Conservation (phyloP, 2,797 vertebrate genomes). For the Megalops cyprinoides region DNA sequence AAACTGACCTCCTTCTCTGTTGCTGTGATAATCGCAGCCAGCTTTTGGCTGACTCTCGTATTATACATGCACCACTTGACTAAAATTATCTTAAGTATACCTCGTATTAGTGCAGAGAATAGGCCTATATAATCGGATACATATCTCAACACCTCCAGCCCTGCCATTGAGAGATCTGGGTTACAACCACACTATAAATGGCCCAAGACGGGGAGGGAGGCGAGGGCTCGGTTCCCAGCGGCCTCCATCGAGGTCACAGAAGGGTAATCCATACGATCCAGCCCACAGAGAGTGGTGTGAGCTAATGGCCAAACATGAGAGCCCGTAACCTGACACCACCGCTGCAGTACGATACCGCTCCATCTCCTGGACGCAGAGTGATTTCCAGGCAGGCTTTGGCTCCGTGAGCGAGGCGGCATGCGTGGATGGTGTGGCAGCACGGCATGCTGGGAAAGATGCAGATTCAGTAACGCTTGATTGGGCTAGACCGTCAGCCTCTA, state of each 20-base stretch:
- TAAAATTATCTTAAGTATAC: not conserved
- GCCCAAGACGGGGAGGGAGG: too few relatives aligned
- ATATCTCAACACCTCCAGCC: too few relatives aligned
- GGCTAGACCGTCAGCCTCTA: too few relatives aligned
- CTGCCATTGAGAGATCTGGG: not conserved
- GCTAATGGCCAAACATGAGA: constrained; percentile 3
- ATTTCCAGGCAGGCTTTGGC: not conserved
- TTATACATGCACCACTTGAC: not conserved
- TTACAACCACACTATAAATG: not conserved
- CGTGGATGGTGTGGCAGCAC: too few relatives aligned
- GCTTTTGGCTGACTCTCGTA: not conserved
- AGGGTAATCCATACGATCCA: not conserved
- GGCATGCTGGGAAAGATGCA: too few relatives aligned
- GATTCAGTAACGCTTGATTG: too few relatives aligned
- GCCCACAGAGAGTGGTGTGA: not conserved
- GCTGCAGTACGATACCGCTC: not conserved
- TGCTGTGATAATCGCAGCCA: not conserved
- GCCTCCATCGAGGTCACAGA: constrained; percentile 9
- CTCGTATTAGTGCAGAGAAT: not conserved
- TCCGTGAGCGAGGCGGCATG: too few relatives aligned
- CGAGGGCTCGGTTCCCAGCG: not conserved
- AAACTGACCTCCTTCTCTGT: not conserved
- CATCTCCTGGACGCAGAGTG: not conserved
- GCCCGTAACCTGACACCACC: not conserved
- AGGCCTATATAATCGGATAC: too few relatives aligned